Base-by-base conservation (phyloP, 1,140 invertebrate genomes). In the Drosophila hydei region DNA sequence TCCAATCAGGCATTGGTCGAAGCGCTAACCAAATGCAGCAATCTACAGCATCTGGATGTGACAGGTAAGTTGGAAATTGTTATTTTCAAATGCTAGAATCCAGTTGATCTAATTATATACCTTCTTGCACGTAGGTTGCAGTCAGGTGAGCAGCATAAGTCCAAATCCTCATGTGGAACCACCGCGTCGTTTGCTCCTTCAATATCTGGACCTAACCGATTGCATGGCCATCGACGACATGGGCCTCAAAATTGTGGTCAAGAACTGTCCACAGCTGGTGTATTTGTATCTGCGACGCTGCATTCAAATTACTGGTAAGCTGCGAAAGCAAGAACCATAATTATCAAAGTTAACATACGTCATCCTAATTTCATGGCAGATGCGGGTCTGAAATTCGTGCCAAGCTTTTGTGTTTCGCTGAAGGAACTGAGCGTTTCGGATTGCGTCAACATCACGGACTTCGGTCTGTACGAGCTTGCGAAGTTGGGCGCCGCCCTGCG, bases 281-380 rank as follows among this genome's bases (percentile, higher is more conserved):
- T 97, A 96, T 91, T 93, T 98, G n/a, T 98, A 98, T 92, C 93
- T 98, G 16, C 93, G 97, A 69, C 93, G 97, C 81, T 98, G 97
- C 92, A 93, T 95, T 78, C 94, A 96, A 92, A 95, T 97, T 59
- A 97, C 96, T 92, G 95, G 95, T 96, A 90, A 92, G 71, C 30
- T 25, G 7, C 30, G 3, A 3, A 14, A 8, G 11, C 19, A 2
- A 54, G 2, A 5, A n/a, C 12, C 25, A 6, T 25, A 45, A 65
- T 23, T 8, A 7, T 3, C 0, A 4, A 1, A 52, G 7, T 36
- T 12, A 36, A 36, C 30, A 19, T 48, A 18, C 21, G 8, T 18
- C 3, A 50, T 19, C 7, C 30, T 11, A 1, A 33, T 58, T 52
- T 2, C 3, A 9, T 75, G 71, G 55, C 87, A 93, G 96, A 96